Percentiles rank a stretch among this genome's conserved stretches.
Evolutionary conservation across 1,140 invertebrate species (phyloP).

Genomic region (Drosophila pachea): DNA sequence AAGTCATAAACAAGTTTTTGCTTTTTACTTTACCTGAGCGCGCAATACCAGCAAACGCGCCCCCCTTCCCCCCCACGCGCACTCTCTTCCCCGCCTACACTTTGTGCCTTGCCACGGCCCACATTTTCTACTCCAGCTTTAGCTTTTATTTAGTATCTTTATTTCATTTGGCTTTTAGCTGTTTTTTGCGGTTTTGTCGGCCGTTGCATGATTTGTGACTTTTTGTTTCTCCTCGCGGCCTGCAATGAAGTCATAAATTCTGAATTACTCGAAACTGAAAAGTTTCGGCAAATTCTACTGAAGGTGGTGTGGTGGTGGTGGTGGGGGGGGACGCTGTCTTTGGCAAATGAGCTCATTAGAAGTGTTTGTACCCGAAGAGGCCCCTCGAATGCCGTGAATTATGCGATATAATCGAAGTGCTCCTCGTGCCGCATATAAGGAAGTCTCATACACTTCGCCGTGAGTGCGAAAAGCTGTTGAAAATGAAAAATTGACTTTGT

Average conservation of each 20-base stretch:
- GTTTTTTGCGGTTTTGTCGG: constrained; percentile 29
- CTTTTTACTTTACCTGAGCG: constrained; percentile 65
- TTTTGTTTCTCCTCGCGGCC: constrained; percentile 19
- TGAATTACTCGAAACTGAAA: constrained; percentile 36
- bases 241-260: constrained; percentile 52
- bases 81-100: background rate
- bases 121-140: constrained; percentile 3
- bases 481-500: background rate
- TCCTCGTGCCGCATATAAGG: constrained; percentile 18
- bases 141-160: constrained; percentile 34
- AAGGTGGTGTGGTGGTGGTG: too few species aligned
- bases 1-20: constrained; percentile 77
- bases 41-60: too few species aligned
- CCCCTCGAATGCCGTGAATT: constrained; percentile 12
- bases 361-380: constrained; percentile 27
- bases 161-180: constrained; percentile 41
- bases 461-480: constrained; percentile 7
- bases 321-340: background rate
- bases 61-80: too few species aligned
- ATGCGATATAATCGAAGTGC: constrained; percentile 26
- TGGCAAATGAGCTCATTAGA: constrained; percentile 44
- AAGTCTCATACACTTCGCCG: constrained; percentile 18
- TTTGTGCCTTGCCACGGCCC: constrained; percentile 11
- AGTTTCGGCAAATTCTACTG: constrained; percentile 26
- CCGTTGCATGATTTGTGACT: constrained; percentile 42